These are phyloP conservation scores for Cotesia congregata DNA, from an alignment of 2,888 invertebrate genomes.

Conservation along the genomic window DNA sequence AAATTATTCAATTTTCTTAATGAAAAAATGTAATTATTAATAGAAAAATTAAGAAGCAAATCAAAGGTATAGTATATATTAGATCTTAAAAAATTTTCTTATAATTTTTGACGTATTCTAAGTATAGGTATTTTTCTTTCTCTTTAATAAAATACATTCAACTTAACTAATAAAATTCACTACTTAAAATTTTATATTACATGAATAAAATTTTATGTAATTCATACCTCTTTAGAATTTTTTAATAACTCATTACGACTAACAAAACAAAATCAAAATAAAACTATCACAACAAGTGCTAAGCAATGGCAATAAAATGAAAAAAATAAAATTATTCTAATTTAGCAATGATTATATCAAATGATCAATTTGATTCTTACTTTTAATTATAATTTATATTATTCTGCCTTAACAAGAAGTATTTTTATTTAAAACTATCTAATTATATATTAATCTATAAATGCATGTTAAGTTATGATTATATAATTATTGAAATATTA, in stretches of 20 bases:
- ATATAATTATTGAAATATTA: constrained; percentile 7
- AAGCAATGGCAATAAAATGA: constrained; percentile 18
- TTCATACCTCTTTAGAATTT: neutral
- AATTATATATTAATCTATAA: constrained; percentile 25
- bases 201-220: neutral
- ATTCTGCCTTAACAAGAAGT: neutral
- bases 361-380: neutral
- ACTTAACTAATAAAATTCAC: neutral
- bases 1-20: constrained; percentile 12
- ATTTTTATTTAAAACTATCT: constrained; percentile 26
- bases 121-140: neutral
- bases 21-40: constrained; percentile 9
- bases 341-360: neutral
- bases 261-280: neutral
- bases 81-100: neutral
- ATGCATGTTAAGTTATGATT: constrained; percentile 17
- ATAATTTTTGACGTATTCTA: neutral
- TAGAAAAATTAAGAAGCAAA: neutral
- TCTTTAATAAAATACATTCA: neutral
- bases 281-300: constrained; percentile 16
- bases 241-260: neutral
- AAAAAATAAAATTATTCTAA: neutral
- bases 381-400: neutral
- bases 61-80: neutral
- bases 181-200: neutral